phyloP scores from a whole-genome alignment of 1,140 invertebrate species.

The Probaryconus sp. region DNA sequence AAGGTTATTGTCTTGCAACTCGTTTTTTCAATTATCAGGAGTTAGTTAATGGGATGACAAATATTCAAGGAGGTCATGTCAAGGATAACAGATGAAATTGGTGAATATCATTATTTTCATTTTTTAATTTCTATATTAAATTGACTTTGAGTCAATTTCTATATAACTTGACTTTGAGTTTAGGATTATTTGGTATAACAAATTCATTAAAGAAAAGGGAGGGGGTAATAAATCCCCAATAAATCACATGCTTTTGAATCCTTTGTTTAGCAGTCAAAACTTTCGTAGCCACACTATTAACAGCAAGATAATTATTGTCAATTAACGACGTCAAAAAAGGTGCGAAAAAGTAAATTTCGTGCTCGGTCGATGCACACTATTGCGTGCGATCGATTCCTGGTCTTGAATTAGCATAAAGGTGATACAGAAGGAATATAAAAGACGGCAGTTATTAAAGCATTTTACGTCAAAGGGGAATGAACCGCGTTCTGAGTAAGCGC shows the following conservation, averaged over 20 bases:
- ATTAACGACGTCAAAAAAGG: slow-evolving; percentile 41
- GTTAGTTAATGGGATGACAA: no score
- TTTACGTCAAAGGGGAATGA: slow-evolving; percentile 63
- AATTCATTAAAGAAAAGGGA: no score
- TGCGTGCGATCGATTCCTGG: slow-evolving; percentile 54
- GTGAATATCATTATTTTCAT: no score
- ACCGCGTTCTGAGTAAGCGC: slow-evolving; percentile 59
- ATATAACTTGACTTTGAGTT: no score
- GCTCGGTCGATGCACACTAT: slow-evolving; percentile 22
- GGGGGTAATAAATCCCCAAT: slow-evolving; percentile 15
- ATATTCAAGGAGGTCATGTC: no score
- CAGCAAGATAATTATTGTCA: slow-evolving; percentile 50
- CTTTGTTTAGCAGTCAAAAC: slow-evolving; percentile 36
- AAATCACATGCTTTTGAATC: slow-evolving; percentile 2
- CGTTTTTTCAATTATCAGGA: no score
- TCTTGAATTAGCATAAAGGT: slow-evolving; percentile 53
- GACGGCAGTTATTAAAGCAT: slow-evolving; percentile 60
- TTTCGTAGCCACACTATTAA: slow-evolving; percentile 37
- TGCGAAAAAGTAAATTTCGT: slow-evolving; percentile 51
- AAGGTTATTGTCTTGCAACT: no score
- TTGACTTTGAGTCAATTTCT: no score
- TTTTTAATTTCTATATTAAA: no score
- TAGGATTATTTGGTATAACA: no score
- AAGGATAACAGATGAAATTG: no score
- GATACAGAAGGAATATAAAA: slow-evolving; percentile 61